Base-by-base conservation (phyloP, 37 sponge, comb jelly and placozoan genomes). In the Petrosia ficiformis region DNA sequence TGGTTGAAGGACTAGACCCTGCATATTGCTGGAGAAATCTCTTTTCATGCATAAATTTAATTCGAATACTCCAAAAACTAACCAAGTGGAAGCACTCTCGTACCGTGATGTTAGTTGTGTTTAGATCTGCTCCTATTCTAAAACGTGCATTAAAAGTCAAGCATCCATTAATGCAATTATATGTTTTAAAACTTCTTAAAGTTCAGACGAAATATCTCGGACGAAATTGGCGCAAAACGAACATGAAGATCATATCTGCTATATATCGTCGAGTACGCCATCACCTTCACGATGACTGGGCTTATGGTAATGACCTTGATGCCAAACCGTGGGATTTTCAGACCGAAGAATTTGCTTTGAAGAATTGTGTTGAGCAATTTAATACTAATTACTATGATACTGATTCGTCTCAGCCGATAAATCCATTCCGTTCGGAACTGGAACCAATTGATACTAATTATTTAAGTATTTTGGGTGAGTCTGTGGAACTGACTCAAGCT, bases 71-170 rank as follows among this genome's bases (percentile, higher is more conserved):
- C 29, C 97, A 94, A 74, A 97, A 94, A 67, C 77, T 97, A 52
- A 94, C 91, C 30, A 97, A 97, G 57, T 97, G 97, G 97, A 94
- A 93, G 75, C 92, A 90, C 52, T 94, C 92, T 33, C 74, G 94
- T 6, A 89, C 84, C 6, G 90, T 97, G 80, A 91, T 97, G 90
- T 70, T 97, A 84, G 92, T 94, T 28, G 92, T 94, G 72, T 97
- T 97, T 78, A 84, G 93, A 30, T 94, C 94, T 3, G 92, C 97
- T 34, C 97, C 92, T 0, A 97, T 97, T 32, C 80, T 97, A 39
- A 97, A 97, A 79, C 86, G 92, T 61, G 89, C 95, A 4, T 84
- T 94, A 30, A 97, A 97, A 67, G 87, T 97, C 14, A 70, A 79
- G 14, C 94, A 97, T 76, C 86, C 86, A 25, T 74, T 94, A 75